Conservation (phyloP, 2,888 invertebrate species). For the Dryocosmus kuriphilus region DNA sequence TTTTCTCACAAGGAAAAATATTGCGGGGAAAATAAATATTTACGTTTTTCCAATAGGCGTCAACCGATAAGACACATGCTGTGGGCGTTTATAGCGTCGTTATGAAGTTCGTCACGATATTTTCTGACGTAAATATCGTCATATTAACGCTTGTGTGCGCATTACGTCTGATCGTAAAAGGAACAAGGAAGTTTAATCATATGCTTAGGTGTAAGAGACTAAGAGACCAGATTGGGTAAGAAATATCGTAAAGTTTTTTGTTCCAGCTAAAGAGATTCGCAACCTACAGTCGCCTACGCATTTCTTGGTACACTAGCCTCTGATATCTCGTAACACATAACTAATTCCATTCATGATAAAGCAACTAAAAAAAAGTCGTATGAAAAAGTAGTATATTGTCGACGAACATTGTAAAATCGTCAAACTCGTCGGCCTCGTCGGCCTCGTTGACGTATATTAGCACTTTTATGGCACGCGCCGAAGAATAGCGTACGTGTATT, state of each 20-base stretch:
- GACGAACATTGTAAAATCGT: background rate
- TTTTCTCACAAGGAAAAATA: background rate
- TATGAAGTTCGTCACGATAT: conserved; percentile 13
- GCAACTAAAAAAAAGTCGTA: background rate
- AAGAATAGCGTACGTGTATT: background rate
- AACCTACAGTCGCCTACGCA: background rate
- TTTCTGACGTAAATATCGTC: conserved; percentile 18
- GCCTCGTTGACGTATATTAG: background rate
- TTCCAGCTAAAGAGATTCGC: background rate
- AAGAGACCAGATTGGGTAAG: background rate
- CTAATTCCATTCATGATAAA: conserved; percentile 1
- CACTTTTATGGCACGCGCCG: background rate
- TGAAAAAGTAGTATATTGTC: background rate
- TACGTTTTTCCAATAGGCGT: background rate
- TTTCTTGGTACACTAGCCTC: background rate
- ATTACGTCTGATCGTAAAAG: background rate
- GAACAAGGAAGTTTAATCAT: conserved; percentile 3
- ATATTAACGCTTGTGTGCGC: conserved; percentile 8
- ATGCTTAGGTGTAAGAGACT: background rate
- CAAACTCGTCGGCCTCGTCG: background rate
- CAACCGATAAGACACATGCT: background rate
- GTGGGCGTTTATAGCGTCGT: background rate
- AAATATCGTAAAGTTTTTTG: background rate
- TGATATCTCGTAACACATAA: background rate
- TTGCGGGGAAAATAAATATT: background rate